Conservation (phyloP, 2,888 invertebrate species). For the Linnaemya tessellans region DNA sequence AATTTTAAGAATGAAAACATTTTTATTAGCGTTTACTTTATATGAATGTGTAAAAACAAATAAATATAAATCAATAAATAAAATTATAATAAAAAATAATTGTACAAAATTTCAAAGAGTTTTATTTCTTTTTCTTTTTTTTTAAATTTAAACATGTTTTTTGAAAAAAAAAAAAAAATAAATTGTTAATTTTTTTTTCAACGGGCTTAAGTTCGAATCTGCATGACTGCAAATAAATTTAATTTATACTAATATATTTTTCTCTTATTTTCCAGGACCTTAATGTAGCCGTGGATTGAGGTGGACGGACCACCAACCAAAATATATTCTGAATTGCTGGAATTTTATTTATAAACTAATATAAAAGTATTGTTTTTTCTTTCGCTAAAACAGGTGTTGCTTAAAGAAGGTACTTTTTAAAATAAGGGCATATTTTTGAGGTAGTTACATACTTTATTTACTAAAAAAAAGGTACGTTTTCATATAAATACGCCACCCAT, state of each 20-base stretch:
- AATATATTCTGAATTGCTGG: neutral
- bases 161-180: too few species aligned
- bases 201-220: too few species aligned
- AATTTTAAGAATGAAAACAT: slow-evolving; percentile 61
- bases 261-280: slow-evolving; percentile 74
- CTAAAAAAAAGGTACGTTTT: too few species aligned
- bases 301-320: neutral
- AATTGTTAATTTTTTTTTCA: too few species aligned
- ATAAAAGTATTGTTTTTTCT: neutral
- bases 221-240: too few species aligned
- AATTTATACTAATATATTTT: slow-evolving; percentile 80
- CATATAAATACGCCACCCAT: too few species aligned
- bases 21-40: slow-evolving; percentile 60
- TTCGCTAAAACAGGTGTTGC: neutral
- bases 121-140: slow-evolving; percentile 39
- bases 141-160: neutral
- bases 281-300: neutral
- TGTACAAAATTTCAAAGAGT: slow-evolving; percentile 22
- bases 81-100: slow-evolving; percentile 43
- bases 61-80: slow-evolving; percentile 63
- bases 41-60: slow-evolving; percentile 70
- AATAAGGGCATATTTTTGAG: neutral
- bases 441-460: too few species aligned
- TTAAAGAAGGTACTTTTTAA: neutral
- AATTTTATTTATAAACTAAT: neutral